phyloP scores from a whole-genome alignment of 2,888 invertebrate genomes.

The Neoaliturus tenellus region DNA sequence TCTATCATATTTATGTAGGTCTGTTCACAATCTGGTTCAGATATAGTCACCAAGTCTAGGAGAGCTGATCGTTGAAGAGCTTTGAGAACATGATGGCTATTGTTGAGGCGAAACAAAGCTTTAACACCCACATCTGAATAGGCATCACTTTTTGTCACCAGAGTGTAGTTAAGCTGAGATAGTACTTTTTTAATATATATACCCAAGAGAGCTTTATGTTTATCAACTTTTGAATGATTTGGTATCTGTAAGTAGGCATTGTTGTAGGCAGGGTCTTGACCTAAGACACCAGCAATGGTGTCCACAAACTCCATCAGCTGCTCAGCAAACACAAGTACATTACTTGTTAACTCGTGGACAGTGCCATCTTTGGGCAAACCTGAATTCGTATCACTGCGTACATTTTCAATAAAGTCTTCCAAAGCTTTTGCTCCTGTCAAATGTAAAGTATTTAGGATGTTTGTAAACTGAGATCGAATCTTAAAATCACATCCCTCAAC shows the following conservation, averaged over 20 bases:
- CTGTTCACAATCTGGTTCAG: conserved; percentile 90
- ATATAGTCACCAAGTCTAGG: conserved; percentile 86
- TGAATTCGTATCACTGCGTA: conserved; percentile 84
- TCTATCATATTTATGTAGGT: conserved; percentile 92
- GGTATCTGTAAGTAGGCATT: conserved; percentile 71
- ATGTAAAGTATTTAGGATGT: conserved; percentile 84
- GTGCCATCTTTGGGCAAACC: conserved; percentile 98
- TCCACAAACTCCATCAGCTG: conserved; percentile 88
- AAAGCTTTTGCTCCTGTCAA: conserved; percentile 90
- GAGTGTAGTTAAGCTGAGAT: conserved; percentile 91
- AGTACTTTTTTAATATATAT: conserved; percentile 92
- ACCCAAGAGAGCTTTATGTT: conserved; percentile 78
- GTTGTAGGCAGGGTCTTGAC: conserved; percentile 77
- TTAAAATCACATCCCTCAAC: conserved; percentile 83
- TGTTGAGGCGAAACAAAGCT: conserved; percentile 95
- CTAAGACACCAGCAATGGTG: conserved; percentile 81
- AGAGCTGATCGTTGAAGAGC: conserved; percentile 91
- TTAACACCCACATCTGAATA: conserved; percentile 91
- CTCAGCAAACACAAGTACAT: conserved; percentile 94
- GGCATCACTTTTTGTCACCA: conserved; percentile 93
- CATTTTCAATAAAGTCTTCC: conserved; percentile 95
- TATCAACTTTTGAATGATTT: conserved; percentile 71
- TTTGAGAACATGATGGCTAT: conserved; percentile 96
- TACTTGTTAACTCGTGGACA: conserved; percentile 96
- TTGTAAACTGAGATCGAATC: conserved; percentile 82